These are phyloP conservation scores for Orthosia cruda DNA, from an alignment of 2,888 invertebrate genomes.

Conservation along the genomic window DNA sequence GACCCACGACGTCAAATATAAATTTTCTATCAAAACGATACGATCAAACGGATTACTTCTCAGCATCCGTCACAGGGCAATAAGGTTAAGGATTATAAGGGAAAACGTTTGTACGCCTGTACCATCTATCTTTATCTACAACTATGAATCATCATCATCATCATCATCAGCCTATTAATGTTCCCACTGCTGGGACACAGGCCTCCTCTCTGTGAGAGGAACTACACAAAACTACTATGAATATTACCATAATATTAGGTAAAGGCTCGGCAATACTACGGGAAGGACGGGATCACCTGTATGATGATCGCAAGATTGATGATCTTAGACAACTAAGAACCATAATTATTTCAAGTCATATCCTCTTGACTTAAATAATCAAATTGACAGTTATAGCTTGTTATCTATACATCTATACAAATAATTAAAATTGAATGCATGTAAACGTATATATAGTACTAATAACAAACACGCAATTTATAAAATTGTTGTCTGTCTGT, in stretches of 20 bases:
- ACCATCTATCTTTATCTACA: background rate
- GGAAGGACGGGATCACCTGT: background rate
- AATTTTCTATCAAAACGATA: constrained; percentile 5
- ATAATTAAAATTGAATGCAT: too few relatives aligned
- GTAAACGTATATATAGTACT: too few relatives aligned
- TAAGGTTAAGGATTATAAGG: constrained; percentile 18
- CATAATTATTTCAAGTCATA: too few relatives aligned
- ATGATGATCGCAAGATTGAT: constrained; percentile 9
- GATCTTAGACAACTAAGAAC: background rate
- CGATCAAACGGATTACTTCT: constrained; percentile 8
- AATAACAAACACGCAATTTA: too few relatives aligned
- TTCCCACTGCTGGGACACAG: too few relatives aligned
- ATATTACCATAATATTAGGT: background rate
- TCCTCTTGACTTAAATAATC: too few relatives aligned
- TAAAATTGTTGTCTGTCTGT: too few relatives aligned
- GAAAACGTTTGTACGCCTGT: background rate
- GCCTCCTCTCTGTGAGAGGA: too few relatives aligned
- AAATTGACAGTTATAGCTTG: too few relatives aligned
- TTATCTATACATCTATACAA: too few relatives aligned
- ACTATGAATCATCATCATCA: constrained; percentile 4
- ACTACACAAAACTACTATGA: too few relatives aligned
- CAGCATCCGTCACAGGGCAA: background rate
- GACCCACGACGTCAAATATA: background rate
- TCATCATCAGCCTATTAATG: too few relatives aligned
- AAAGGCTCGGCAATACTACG: background rate